A percentile compares a stretch with the other conserved stretches of the same genome.
phyloP scores from a whole-genome alignment of 2,888 invertebrate species.

The Ctenicera cuprea region DNA sequence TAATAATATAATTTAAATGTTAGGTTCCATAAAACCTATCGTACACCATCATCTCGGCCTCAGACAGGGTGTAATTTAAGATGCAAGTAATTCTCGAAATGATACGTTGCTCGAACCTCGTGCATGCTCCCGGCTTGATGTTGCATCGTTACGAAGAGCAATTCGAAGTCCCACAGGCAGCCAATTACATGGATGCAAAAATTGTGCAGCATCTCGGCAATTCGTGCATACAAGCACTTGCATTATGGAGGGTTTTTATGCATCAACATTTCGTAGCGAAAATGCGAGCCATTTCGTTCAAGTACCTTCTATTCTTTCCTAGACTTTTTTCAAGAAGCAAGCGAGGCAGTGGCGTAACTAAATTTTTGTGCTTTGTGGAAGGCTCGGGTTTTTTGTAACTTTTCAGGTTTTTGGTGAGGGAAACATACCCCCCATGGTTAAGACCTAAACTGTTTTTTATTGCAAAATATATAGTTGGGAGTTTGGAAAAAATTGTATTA shows the following conservation, averaged over 20 bases:
- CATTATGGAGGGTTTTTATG: constrained; percentile 23
- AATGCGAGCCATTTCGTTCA: constrained; percentile 4
- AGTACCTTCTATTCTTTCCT: neutral
- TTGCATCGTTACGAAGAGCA: constrained; percentile 38
- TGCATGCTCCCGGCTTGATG: constrained; percentile 53
- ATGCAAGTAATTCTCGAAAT: constrained; percentile 53
- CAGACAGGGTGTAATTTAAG: constrained; percentile 53
- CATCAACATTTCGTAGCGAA: constrained; percentile 8
- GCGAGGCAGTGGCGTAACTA: too few species aligned
- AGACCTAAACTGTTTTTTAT: too few species aligned
- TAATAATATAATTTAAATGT: constrained; percentile 28
- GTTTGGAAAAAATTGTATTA: too few species aligned
- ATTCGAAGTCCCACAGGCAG: constrained; percentile 41
- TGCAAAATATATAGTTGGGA: too few species aligned
- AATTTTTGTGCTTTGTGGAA: too few species aligned
- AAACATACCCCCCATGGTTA: too few species aligned
- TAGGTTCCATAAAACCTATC: neutral
- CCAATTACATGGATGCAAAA: constrained; percentile 45
- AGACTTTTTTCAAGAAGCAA: too few species aligned
- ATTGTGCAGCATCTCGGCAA: constrained; percentile 23
- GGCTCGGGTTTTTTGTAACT: too few species aligned
- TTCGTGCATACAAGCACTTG: constrained; percentile 15
- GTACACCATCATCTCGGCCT: constrained; percentile 18
- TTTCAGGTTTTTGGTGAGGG: too few species aligned
- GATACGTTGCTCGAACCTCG: constrained; percentile 51